These are phyloP conservation scores for Scotopteryx bipunctaria DNA, from an alignment of 2,888 invertebrate species.

Conservation along the genomic window DNA sequence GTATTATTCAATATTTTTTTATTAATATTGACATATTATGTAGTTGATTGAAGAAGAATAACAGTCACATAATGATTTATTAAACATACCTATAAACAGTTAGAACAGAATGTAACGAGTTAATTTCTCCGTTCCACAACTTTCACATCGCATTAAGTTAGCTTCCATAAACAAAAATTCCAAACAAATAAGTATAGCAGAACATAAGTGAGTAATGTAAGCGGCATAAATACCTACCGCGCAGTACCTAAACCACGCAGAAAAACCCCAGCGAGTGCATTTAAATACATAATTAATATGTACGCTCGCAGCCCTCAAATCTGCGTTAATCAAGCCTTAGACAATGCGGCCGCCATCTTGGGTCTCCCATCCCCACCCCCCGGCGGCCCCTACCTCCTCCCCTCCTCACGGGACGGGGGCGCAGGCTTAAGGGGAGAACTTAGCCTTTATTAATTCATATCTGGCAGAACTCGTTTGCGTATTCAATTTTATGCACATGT, in stretches of 20 bases:
- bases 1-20: no score
- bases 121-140: no score
- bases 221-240: slow-evolving; percentile 48
- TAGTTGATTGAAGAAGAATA: no score
- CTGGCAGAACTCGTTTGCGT: slow-evolving; percentile 54
- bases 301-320: slow-evolving; percentile 72
- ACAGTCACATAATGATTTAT: no score
- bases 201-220: slow-evolving; percentile 41
- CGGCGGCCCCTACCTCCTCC: slow-evolving; percentile 27
- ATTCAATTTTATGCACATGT: slow-evolving; percentile 52
- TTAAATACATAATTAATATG: slow-evolving; percentile 81
- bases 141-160: no score
- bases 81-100: no score
- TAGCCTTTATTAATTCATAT: slow-evolving; percentile 65
- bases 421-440: slow-evolving; percentile 58
- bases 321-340: slow-evolving; percentile 78
- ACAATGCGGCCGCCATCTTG: slow-evolving; percentile 79
- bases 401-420: slow-evolving; percentile 38
- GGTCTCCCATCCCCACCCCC: slow-evolving; percentile 40
- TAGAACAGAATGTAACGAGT: no score
- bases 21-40: no score
- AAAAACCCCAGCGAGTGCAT: slow-evolving; percentile 45
- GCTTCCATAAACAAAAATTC: no score
- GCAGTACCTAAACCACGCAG: slow-evolving; percentile 37
- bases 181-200: slow-evolving; percentile 14